phyloP scores from a whole-genome alignment of 2,888 invertebrate species.

The Odontomyia ornata region DNA sequence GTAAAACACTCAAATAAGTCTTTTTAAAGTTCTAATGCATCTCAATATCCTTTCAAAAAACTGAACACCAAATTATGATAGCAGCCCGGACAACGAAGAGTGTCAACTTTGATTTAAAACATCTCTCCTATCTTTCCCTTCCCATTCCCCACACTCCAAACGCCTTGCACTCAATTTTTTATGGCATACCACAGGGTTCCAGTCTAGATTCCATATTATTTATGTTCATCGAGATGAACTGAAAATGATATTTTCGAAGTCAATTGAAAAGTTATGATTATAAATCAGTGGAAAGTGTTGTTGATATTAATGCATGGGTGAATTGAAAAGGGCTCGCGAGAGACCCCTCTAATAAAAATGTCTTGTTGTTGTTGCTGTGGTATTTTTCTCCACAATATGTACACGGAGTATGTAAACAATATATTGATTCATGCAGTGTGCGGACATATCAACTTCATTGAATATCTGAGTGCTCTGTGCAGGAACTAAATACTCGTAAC shows the following conservation, averaged over 20 bases:
- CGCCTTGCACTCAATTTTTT: no score
- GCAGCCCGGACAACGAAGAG: no score
- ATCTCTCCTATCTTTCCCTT: no score
- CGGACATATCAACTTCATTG: neutral
- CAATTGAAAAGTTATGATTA: conserved; percentile 3
- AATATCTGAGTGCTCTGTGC: neutral
- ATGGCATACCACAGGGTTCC: conserved; percentile 6
- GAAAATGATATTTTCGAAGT: neutral
- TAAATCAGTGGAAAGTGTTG: conserved; percentile 23
- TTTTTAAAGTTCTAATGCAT: no score
- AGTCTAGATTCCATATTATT: neutral
- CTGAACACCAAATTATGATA: no score
- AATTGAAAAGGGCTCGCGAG: neutral
- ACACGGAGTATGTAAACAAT: conserved; percentile 28
- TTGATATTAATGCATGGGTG: neutral
- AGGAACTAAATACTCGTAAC: conserved; percentile 19
- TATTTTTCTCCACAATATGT: neutral
- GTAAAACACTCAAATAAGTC: no score
- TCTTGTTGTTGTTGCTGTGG: no score
- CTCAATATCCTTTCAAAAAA: no score
- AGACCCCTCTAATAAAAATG: conserved; percentile 10
- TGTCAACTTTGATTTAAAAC: no score
- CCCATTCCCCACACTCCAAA: no score
- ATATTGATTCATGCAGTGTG: conserved; percentile 35
- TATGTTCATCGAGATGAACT: neutral